Evolutionary conservation across 2,888 invertebrate genomes (phyloP).

Genomic region (Brachyptera putata): DNA sequence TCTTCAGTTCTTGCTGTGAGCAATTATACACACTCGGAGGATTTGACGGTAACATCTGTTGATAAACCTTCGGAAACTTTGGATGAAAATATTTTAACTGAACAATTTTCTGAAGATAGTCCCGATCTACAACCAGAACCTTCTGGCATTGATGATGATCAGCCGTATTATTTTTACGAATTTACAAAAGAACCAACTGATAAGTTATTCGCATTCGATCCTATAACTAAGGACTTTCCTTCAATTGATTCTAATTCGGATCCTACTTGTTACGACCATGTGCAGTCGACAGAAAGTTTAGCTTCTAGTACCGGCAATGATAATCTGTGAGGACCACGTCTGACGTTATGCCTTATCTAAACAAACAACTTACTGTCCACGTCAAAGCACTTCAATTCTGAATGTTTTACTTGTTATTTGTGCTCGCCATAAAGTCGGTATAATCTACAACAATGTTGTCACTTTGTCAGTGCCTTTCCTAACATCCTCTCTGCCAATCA

Average conservation of each 20-base stretch:
- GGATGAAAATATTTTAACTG: too few species aligned
- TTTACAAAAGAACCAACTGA: neutral
- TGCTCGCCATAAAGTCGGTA: neutral
- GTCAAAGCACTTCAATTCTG: too few species aligned
- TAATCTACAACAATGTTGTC: neutral
- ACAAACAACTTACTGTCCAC: too few species aligned
- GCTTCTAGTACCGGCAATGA: too few species aligned
- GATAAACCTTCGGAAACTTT: neutral
- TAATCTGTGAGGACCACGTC: too few species aligned
- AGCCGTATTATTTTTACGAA: neutral
- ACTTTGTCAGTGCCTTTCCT: conserved; percentile 28
- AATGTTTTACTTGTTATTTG: neutral
- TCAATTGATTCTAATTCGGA: neutral
- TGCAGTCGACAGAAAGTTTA: neutral
- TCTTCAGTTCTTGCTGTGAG: conserved; percentile 2
- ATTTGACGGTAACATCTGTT: too few species aligned
- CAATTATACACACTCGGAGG: too few species aligned
- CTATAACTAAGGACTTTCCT: neutral
- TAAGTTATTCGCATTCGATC: neutral
- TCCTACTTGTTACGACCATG: neutral
- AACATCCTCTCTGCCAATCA: neutral
- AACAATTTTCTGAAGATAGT: neutral
- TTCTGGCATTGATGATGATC: neutral
- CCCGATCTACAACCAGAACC: neutral
- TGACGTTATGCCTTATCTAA: neutral